phyloP scores from a whole-genome alignment of 2,113 vertebrate genomes.

The Erinaceus europaeus region DNA sequence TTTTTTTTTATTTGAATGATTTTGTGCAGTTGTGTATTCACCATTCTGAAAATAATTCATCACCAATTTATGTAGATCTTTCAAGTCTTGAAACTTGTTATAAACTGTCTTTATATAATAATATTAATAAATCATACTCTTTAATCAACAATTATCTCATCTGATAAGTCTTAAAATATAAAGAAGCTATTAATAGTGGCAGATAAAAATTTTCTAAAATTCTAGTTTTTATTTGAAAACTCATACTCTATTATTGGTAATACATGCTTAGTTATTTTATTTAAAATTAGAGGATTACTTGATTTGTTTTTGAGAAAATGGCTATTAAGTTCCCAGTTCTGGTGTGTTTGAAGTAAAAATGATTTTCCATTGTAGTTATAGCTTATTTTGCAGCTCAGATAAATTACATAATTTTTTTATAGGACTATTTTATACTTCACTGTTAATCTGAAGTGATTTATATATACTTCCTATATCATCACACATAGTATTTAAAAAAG shows the following conservation, averaged over 20 bases:
- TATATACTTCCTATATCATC: neutral
- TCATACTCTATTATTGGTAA: neutral
- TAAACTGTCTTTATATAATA: neutral
- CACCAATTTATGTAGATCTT: neutral
- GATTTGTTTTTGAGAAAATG: neutral
- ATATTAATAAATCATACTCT: neutral
- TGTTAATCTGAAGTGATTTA: neutral
- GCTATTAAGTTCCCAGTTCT: neutral
- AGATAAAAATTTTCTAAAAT: neutral
- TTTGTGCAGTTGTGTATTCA: neutral
- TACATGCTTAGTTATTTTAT: neutral
- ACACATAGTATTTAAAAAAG: neutral
- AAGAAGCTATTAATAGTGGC: neutral
- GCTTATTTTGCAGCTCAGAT: neutral
- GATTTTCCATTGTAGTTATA: neutral
- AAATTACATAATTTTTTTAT: neutral
- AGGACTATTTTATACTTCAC: neutral
- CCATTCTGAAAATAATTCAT: neutral
- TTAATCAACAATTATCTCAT: neutral
- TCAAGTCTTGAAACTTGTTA: neutral
- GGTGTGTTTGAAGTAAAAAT: neutral
- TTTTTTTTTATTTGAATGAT: neutral
- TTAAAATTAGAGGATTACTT: neutral
- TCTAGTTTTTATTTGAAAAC: conserved; percentile 20
- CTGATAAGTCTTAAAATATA: neutral